Base-by-base conservation (phyloP, 2,888 invertebrate genomes). In the Drosophila quinaria region DNA sequence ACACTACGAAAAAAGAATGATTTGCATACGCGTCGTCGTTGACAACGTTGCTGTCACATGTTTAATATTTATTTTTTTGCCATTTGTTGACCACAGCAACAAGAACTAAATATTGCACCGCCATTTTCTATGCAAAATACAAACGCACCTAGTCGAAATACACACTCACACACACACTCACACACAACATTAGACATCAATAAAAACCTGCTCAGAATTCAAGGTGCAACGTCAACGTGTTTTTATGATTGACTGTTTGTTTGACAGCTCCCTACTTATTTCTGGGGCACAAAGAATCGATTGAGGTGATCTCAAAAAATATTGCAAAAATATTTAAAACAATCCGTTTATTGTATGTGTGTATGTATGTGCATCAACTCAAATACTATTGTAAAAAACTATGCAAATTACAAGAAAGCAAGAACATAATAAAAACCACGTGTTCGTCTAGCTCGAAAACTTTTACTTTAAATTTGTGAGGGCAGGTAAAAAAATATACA, bases 31-130 rank as follows among this genome's bases (percentile, higher is more conserved):
- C 60, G 55, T 65, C 56, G 55, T 65, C 51, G 65, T 35, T 11
- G 51, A 41, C 41, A 35, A 9, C 25, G 50, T 52, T 47, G 50
- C 51, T 49, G 59, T 51, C 70, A 65, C 55, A 73, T 87, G 87
- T 86, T 87, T 83, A 88, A 89, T 90, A 90, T 90, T 87, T 78
- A 90, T 90, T 81, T 83, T 78, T 89, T 78, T 90, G 90, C 80
- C 90, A 81, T 83, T 86, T 81, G 85, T 29, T 90, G 90, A 90
- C 90, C 90, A 85, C 85, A 80, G 70, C 76, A 80, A 76, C 68
- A 76, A 87, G 70, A 81, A 79, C 60, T 70, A 63, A 76, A 76
- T 59, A 76, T 68, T 71, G 62, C 66, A 65, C 68, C 52, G 39
- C 31, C 49, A 49, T 47, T 60, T 41, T 60, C 31, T 60, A 60